Conservation (phyloP, 2,113 vertebrate species). For the Etheostoma spectabile region DNA sequence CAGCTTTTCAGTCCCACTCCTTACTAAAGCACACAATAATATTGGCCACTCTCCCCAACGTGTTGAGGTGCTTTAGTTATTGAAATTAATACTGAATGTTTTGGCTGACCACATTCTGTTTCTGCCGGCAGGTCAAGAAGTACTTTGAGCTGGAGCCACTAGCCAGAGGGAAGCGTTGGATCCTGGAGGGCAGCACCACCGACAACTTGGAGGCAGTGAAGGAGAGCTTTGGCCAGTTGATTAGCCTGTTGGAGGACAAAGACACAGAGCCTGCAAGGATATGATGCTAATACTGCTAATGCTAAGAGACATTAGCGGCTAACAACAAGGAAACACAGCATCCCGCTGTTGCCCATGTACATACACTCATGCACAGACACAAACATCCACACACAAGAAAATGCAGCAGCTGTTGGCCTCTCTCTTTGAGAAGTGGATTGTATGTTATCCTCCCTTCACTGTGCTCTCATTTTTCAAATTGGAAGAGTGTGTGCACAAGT, state of each 20-base stretch:
- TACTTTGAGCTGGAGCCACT: constrained; percentile 98
- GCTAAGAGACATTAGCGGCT: constrained; percentile 59
- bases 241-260: constrained; percentile 93
- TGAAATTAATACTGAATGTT: constrained; percentile 10
- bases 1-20: not conserved
- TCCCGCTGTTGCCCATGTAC: constrained; percentile 49
- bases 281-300: constrained; percentile 82
- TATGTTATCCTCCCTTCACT: constrained; percentile 45
- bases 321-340: constrained; percentile 19
- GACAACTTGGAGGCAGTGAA: constrained; percentile 92
- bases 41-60: not conserved
- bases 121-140: constrained; percentile 91
- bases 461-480: constrained; percentile 33
- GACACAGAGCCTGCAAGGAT: constrained; percentile 91
- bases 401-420: constrained; percentile 41
- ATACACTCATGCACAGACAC: constrained; percentile 46
- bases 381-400: constrained; percentile 38
- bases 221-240: constrained; percentile 94
- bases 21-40: not conserved
- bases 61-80: not conserved
- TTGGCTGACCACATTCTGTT: constrained; percentile 5
- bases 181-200: constrained; percentile 92
- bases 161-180: constrained; percentile 95
- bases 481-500: constrained; percentile 33
- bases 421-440: constrained; percentile 50